Base-by-base conservation (phyloP, 1,140 invertebrate genomes). In the Spodoptera litura region DNA sequence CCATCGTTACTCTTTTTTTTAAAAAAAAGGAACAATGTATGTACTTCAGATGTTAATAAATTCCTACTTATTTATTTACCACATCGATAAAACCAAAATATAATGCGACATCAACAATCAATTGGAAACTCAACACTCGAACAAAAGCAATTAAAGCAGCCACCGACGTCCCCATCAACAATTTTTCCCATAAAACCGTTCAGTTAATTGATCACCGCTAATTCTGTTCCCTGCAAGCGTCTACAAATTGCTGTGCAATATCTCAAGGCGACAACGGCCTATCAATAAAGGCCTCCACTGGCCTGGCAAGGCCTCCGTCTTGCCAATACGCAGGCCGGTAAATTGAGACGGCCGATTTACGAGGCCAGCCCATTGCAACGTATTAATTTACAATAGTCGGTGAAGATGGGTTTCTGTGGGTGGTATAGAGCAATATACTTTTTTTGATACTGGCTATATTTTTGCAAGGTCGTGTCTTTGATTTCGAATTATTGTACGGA, bases 211-310 rank as follows among this genome's bases (percentile, higher is more conserved):
- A 91, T 92, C 87, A 87, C 80, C 84, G 79, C 84, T 88, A 91
- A 89, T 88, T 87, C 84, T 88, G 77, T 79, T 25, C 25, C 70
- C 27, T 53, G 76, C 56, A 77, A 61, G 61, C 25, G 72, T 76
- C 80, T 86, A 88, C 89, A 90, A 89, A 92, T 89, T 86, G 87
- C 85, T 59, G 35, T 71, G 82, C 88, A 75, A 87, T 92, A 91
- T 90, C 91, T 92, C 91, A 91, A 86, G 89, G 81, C 88, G 91
- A 90, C 88, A 91, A 87, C 85, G 81, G 87, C 88, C 90, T 89
- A 92, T 92, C 88, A 91, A 92, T 92, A 90, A 89, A 82, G 84
- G 73, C 64, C 38, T 62, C n/a, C 52, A 71, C 68, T 76, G 76
- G 82, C 74, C 80, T 80, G 80, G 25, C 38, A 11, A 55, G 70